These are phyloP conservation scores for Buteo buteo DNA, from an alignment of 2,113 vertebrate genomes.

Conservation along the genomic window DNA sequence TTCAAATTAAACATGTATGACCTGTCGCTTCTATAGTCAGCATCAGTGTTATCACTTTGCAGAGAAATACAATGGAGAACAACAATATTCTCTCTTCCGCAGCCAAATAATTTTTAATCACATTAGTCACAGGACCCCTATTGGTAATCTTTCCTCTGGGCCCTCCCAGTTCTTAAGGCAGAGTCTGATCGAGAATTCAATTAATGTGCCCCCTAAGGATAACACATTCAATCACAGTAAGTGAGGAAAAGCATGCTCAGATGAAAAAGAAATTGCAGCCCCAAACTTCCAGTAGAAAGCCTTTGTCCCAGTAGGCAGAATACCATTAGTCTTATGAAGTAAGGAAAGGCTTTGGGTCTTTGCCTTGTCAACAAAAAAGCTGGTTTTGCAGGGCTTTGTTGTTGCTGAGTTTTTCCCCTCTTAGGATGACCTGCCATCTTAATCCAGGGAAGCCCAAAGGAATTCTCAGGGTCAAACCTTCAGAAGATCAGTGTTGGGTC, in stretches of 20 bases:
- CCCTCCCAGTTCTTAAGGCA: neutral
- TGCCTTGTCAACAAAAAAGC: neutral
- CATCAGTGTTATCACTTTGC: neutral
- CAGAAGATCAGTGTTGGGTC: neutral
- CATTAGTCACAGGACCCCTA: neutral
- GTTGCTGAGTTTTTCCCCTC: neutral
- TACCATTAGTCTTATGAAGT: neutral
- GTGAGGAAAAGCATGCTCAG: neutral
- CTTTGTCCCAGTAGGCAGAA: neutral
- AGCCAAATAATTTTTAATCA: constrained; percentile 49
- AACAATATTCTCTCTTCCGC: neutral
- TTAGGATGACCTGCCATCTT: neutral
- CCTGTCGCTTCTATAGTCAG: neutral
- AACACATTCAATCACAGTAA: neutral
- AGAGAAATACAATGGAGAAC: neutral
- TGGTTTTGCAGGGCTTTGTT: neutral
- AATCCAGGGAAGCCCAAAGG: neutral
- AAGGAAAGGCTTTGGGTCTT: neutral
- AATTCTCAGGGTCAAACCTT: neutral
- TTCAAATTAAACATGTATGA: neutral
- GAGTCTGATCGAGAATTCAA: constrained; percentile 52
- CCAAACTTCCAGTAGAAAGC: neutral
- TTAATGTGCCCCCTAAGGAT: constrained; percentile 29
- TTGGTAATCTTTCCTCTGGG: constrained; percentile 16
- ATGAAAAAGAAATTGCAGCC: neutral